phyloP scores from a whole-genome alignment of 2,113 vertebrate genomes.

The Triplophysa rosa region DNA sequence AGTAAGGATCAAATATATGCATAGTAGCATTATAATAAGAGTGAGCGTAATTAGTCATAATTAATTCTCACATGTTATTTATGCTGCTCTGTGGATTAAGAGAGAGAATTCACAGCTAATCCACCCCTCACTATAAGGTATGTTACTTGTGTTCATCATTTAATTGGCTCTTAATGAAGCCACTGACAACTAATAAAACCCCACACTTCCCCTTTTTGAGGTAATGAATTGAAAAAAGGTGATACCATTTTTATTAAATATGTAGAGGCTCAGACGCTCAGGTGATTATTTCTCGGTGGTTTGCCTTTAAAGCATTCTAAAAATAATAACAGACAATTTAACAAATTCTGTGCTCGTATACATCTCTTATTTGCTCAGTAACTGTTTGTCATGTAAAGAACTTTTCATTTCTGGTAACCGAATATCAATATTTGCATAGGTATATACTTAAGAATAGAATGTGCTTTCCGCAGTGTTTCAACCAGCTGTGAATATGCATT shows the following conservation, averaged over 20 bases:
- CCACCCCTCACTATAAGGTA: not conserved
- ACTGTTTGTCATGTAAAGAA: conserved; percentile 36
- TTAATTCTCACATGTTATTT: not conserved
- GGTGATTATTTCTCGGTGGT: conserved; percentile 59
- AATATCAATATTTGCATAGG: not conserved
- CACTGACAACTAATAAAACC: conserved; percentile 64
- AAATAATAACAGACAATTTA: conserved; percentile 60
- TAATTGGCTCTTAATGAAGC: conserved; percentile 69
- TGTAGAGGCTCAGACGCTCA: conserved; percentile 61
- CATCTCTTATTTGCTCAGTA: conserved; percentile 27
- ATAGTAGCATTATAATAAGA: no score
- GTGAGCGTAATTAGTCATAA: no score
- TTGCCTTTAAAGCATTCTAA: conserved; percentile 47
- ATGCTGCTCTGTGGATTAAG: not conserved
- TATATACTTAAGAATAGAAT: not conserved
- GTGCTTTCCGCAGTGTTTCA: not conserved
- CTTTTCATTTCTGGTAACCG: not conserved
- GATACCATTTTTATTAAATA: conserved; percentile 73
- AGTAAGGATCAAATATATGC: no score
- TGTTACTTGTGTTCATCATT: conserved; percentile 58
- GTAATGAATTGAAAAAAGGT: conserved; percentile 64
- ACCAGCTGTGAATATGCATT: not conserved
- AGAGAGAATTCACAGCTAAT: conserved; percentile 2
- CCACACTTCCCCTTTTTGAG: conserved; percentile 61
- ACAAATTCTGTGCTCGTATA: conserved; percentile 46